Conservation (phyloP, 2,888 invertebrate species). For the Drosophila peninsularis region DNA sequence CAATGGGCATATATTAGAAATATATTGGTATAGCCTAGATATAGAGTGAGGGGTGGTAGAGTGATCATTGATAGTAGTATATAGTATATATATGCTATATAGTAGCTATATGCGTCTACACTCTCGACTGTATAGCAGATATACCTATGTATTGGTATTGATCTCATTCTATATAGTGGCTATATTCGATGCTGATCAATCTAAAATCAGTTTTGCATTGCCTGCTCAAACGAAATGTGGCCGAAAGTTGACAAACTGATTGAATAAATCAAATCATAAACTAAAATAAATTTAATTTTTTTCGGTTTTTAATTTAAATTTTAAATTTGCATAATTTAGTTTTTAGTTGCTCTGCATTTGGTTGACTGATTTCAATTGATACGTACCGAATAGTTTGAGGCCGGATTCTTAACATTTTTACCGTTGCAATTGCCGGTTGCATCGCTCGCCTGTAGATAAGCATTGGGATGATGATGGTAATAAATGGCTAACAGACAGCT, state of each 20-base stretch:
- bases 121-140: no score
- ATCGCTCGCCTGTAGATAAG: slow-evolving; percentile 85
- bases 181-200: slow-evolving; percentile 85
- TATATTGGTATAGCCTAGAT: not conserved
- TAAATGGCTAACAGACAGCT: slow-evolving; percentile 59
- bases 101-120: no score
- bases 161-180: not conserved
- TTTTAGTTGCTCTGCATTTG: slow-evolving; percentile 42
- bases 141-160: not conserved
- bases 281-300: not conserved
- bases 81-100: not conserved
- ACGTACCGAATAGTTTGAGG: slow-evolving; percentile 85
- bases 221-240: slow-evolving; percentile 45
- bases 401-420: slow-evolving; percentile 85
- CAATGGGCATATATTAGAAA: not conserved
- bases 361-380: slow-evolving; percentile 85
- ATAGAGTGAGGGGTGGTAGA: no score
- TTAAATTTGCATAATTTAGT: not conserved
- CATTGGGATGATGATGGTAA: slow-evolving; percentile 83
- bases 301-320: not conserved
- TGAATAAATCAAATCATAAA: slow-evolving; percentile 6
- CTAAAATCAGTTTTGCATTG: slow-evolving; percentile 83
- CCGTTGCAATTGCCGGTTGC: slow-evolving; percentile 82
- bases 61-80: no score
- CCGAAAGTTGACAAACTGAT: slow-evolving; percentile 48